phyloP scores from a whole-genome alignment of 2,888 invertebrate genomes.

The Lasioglossum lativentre region DNA sequence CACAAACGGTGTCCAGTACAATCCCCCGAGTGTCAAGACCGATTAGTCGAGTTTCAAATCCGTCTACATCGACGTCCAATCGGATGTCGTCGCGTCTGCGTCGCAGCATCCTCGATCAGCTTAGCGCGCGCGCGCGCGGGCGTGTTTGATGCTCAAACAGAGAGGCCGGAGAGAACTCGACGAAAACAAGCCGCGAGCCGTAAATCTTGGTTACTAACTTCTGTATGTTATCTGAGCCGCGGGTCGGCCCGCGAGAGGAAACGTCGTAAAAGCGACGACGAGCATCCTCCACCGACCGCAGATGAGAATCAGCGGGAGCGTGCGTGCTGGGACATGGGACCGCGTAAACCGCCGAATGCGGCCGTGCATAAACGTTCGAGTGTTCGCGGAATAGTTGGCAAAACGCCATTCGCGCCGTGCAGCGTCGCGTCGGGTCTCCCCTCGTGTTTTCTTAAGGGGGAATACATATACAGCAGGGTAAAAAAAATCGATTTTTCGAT shows the following conservation, averaged over 20 bases:
- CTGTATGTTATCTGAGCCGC: not conserved
- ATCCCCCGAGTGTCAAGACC: not conserved
- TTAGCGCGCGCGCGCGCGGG: not conserved
- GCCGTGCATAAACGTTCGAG: slow-evolving; percentile 30
- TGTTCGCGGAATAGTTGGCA: slow-evolving; percentile 42
- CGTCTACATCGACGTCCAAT: not conserved
- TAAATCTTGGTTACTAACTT: slow-evolving; percentile 2
- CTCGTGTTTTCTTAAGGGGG: not conserved
- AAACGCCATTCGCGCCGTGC: slow-evolving; percentile 9
- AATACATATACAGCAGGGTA: too few species aligned
- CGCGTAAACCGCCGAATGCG: not conserved
- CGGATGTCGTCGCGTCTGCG: not conserved
- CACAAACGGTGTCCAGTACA: not conserved
- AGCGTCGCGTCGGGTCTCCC: not conserved
- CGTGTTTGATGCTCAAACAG: slow-evolving; percentile 8
- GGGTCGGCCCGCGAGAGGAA: not conserved
- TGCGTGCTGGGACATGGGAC: not conserved
- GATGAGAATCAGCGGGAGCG: slow-evolving; percentile 2
- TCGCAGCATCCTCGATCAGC: not conserved
- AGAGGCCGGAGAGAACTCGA: not conserved
- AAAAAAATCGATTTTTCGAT: too few species aligned
- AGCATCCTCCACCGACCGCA: not conserved
- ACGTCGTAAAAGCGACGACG: slow-evolving; percentile 18
- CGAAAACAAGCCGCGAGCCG: slow-evolving; percentile 16
- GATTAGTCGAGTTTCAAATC: not conserved